Conservation (phyloP, 30 jellyfish, hydroid and myxozoan species). For the Aurelia sp. region DNA sequence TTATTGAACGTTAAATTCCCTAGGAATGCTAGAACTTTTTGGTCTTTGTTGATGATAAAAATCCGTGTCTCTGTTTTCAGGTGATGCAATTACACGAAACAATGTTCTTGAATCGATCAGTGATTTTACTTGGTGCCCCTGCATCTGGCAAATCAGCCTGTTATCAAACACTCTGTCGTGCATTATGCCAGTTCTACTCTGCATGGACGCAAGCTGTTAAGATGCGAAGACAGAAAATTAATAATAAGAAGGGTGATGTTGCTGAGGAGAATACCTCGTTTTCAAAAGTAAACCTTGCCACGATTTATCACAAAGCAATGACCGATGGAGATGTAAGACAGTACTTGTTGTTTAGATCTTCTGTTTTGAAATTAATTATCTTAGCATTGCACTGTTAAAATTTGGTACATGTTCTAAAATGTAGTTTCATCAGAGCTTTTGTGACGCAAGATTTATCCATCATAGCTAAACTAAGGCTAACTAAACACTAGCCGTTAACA, state of each 20-base stretch:
- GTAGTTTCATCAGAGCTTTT: too few relatives aligned
- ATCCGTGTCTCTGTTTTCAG: background rate
- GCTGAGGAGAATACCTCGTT: constrained; percentile 12
- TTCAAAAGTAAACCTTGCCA: constrained; percentile 53
- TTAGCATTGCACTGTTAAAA: too few relatives aligned
- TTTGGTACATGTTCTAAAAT: too few relatives aligned
- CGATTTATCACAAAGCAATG: constrained; percentile 69
- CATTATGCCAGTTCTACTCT: constrained; percentile 85
- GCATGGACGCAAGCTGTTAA: constrained; percentile 74
- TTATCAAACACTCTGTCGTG: constrained; percentile 80
- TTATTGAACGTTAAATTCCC: too few relatives aligned
- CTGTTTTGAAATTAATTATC: too few relatives aligned
- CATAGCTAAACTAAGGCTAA: too few relatives aligned
- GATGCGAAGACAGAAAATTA: constrained; percentile 15
- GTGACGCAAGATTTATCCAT: too few relatives aligned
- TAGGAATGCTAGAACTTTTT: too few relatives aligned
- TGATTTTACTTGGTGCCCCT: constrained; percentile 70
- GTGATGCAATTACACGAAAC: constrained; percentile 69
- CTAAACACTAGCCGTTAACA: too few relatives aligned
- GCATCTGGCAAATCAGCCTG: constrained; percentile 85
- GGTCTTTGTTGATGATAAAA: too few relatives aligned
- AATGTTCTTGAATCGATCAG: constrained; percentile 51
- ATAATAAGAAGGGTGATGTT: background rate
- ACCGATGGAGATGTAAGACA: constrained; percentile 53
- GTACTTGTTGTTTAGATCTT: too few relatives aligned